A percentile compares a stretch with the other conserved stretches of the same genome.
Evolutionary conservation across 2,113 vertebrate genomes (phyloP).

Genomic region (Sturnus vulgaris): DNA sequence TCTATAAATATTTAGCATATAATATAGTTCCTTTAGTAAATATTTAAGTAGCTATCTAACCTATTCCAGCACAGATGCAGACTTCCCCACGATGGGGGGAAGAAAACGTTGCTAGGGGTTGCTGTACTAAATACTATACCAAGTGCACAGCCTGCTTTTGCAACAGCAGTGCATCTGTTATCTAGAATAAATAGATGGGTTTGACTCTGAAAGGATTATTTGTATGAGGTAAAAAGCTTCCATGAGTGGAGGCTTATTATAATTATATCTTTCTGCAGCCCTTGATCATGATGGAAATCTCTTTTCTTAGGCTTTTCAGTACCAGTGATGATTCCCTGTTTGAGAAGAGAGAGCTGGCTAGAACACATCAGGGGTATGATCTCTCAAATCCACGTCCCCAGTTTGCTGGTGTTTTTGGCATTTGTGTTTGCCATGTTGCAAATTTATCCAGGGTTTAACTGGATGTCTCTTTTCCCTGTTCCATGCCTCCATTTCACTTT

Average conservation of each 20-base stretch:
- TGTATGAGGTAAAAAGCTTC: not conserved
- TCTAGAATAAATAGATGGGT: constrained; percentile 19
- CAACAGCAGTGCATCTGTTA: not conserved
- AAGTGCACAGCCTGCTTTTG: not conserved
- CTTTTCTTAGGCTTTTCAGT: not conserved
- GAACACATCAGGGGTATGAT: not conserved
- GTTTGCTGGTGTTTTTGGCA: not conserved
- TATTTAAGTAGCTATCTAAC: constrained; percentile 20
- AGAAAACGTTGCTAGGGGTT: not conserved
- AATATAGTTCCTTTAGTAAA: constrained; percentile 56
- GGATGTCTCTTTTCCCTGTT: not conserved
- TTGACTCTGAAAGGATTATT: not conserved
- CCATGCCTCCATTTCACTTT: not conserved
- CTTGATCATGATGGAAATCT: not conserved
- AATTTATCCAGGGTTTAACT: not conserved
- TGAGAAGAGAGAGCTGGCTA: not conserved
- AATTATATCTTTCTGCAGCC: not conserved
- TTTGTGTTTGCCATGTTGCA: not conserved
- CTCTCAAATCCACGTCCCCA: not conserved
- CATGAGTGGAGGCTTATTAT: not conserved
- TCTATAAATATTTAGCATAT: constrained; percentile 22
- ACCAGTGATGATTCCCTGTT: not conserved
- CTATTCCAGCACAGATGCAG: constrained; percentile 32
- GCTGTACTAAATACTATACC: not conserved
- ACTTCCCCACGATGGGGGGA: not conserved